Conservation (phyloP, 1,140 invertebrate genomes). For the Paracyclopina nana region DNA sequence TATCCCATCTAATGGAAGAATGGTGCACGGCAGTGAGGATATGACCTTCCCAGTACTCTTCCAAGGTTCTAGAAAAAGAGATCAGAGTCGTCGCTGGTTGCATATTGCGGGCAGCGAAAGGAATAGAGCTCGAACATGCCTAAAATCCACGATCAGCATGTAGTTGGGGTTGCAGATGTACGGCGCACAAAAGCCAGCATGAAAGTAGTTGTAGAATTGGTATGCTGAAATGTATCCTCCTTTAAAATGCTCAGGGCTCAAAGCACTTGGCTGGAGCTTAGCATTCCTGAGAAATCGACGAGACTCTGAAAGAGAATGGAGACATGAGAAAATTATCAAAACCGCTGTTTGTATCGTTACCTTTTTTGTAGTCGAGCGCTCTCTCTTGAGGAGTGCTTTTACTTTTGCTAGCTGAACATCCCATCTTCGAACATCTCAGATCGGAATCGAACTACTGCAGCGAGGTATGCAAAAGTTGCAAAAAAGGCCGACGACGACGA, state of each 20-base stretch:
- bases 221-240: not conserved
- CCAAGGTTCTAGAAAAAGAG: not conserved
- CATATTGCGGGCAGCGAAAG: too few species aligned
- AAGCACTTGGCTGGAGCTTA: not conserved
- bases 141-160: not conserved
- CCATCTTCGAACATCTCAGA: too few species aligned
- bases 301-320: too few species aligned
- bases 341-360: too few species aligned
- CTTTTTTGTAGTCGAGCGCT: too few species aligned
- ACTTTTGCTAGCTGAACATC: too few species aligned
- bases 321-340: too few species aligned
- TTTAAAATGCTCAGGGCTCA: not conserved
- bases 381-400: too few species aligned
- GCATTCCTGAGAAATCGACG: not conserved
- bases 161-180: not conserved
- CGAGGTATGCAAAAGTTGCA: too few species aligned
- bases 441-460: too few species aligned
- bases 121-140: not conserved
- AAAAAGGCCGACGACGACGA: too few species aligned
- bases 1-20: not conserved
- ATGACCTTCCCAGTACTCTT: not conserved
- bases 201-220: not conserved
- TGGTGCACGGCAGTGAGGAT: not conserved
- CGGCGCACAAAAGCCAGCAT: not conserved
- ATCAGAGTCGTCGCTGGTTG: not conserved